Evolutionary conservation across 2,113 vertebrate species (phyloP).

Genomic region (Glaucomys volans): DNA sequence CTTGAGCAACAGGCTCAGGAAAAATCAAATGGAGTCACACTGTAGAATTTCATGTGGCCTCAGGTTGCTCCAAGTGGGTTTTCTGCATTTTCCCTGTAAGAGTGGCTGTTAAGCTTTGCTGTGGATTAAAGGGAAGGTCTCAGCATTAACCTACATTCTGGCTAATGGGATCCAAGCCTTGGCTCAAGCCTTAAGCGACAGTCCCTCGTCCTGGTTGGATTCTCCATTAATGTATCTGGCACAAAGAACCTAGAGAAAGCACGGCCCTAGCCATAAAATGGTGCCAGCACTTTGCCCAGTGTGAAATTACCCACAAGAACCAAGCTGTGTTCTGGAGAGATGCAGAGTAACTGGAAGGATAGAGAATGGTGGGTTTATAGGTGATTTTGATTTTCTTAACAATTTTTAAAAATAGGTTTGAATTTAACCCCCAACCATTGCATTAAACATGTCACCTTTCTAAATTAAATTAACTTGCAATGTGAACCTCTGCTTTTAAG

Average conservation of each 20-base stretch:
- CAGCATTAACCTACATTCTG: background rate
- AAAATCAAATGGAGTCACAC: background rate
- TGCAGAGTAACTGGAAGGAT: background rate
- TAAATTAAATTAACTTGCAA: background rate
- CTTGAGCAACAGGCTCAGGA: background rate
- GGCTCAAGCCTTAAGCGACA: background rate
- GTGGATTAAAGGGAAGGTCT: background rate
- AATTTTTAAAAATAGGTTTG: background rate
- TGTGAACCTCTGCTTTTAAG: background rate
- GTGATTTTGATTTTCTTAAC: background rate
- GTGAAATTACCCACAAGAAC: background rate
- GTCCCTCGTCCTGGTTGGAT: background rate
- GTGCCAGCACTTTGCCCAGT: too few species aligned
- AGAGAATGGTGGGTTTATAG: background rate
- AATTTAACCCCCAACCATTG: background rate
- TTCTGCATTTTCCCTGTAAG: background rate
- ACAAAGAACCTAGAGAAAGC: background rate
- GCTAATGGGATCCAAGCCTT: background rate
- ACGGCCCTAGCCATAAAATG: background rate
- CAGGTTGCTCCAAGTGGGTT: background rate
- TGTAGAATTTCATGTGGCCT: background rate
- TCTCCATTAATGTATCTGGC: background rate
- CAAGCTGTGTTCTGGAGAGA: background rate
- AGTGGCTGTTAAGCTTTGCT: background rate
- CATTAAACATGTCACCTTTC: background rate